Conservation (phyloP, 2,797 vertebrate genomes). For the Etheostoma nigrum region DNA sequence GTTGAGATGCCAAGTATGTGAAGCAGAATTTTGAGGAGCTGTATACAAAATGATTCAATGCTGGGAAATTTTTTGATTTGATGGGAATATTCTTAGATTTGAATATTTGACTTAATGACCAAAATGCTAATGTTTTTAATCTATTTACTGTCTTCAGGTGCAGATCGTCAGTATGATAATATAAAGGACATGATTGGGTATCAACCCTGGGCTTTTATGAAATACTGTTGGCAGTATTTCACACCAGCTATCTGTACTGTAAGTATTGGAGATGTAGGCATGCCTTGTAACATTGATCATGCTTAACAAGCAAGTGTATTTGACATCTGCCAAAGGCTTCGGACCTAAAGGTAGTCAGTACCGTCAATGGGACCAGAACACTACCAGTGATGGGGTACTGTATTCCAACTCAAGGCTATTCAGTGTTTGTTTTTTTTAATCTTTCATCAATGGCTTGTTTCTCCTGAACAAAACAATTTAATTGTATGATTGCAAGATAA, state of each 20-base stretch:
- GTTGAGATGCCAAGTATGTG: not conserved
- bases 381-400: not conserved
- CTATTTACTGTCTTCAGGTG: slow-evolving; percentile 68
- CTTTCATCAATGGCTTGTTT: not conserved
- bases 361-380: too few species aligned
- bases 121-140: not conserved
- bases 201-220: slow-evolving; percentile 82
- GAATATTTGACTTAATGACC: not conserved
- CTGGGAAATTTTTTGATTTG: not conserved
- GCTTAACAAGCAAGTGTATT: slow-evolving; percentile 16
- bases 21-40: not conserved
- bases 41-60: not conserved
- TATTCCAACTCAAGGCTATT: not conserved
- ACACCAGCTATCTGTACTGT: slow-evolving; percentile 84
- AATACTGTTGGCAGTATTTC: slow-evolving; percentile 85
- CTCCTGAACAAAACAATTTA: not conserved
- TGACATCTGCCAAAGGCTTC: slow-evolving; percentile 50
- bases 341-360: slow-evolving; percentile 5
- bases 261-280: slow-evolving; percentile 60
- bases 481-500: not conserved
- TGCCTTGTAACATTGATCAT: slow-evolving; percentile 1
- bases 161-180: slow-evolving; percentile 81
- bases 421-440: not conserved
- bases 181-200: slow-evolving; percentile 87
- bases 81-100: too few species aligned